Percentiles rank a stretch among this genome's conserved stretches.
Conservation (phyloP, 2,113 vertebrate genomes). For the Antechinus flavipes region DNA sequence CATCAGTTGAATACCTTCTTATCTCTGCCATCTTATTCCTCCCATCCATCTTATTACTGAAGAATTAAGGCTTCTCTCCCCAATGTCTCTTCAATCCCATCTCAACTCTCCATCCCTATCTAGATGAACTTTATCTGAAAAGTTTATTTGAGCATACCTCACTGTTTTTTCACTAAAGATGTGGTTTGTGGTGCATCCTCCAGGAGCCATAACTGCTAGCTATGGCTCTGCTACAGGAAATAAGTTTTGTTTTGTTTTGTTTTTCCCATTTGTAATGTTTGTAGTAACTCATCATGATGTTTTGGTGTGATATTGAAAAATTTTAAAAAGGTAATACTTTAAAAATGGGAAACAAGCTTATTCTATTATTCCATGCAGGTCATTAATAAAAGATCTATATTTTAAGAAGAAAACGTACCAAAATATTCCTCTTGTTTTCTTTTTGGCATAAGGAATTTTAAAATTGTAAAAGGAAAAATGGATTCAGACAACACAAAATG, state of each 20-base stretch:
- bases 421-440: no score
- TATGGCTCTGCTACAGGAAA: not conserved
- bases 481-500: not conserved
- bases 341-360: not conserved
- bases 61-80: no score
- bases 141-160: no score
- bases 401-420: no score
- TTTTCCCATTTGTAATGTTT: not conserved
- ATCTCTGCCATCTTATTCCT: no score
- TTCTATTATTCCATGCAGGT: not conserved
- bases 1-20: no score
- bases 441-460: no score
- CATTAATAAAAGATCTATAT: not conserved
- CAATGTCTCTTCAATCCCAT: no score
- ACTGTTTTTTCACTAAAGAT: not conserved
- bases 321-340: not conserved
- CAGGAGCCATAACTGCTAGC: not conserved
- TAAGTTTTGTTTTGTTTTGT: not conserved
- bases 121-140: no score
- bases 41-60: no score
- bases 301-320: not conserved
- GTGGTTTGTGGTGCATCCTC: not conserved
- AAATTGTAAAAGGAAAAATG: no score
- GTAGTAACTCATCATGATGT: not conserved
- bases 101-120: no score